Percentiles rank a stretch among this genome's conserved stretches.
These are phyloP conservation scores for Rynchops niger DNA, from an alignment of 2,113 vertebrate genomes.

Conservation along the genomic window DNA sequence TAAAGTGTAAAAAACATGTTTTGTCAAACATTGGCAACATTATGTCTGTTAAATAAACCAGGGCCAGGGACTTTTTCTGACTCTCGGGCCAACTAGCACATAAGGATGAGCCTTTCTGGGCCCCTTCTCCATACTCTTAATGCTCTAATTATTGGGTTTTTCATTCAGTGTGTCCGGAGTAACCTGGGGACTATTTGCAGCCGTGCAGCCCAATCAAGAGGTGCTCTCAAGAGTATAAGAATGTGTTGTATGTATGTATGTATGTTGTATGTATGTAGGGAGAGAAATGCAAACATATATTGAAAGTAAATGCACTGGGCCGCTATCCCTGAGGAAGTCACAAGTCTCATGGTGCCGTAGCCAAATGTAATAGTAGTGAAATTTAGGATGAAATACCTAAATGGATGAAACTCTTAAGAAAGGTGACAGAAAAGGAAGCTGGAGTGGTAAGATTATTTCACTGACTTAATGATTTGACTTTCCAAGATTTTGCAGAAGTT, in stretches of 20 bases:
- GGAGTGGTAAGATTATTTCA: neutral
- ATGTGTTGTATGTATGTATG: neutral
- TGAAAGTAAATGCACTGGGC: neutral
- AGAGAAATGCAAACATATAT: neutral
- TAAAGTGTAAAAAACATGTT: neutral
- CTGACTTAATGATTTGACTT: neutral
- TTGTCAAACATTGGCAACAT: neutral
- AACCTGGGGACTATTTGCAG: neutral
- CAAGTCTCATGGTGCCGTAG: neutral
- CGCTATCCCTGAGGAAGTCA: neutral
- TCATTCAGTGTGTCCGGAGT: neutral
- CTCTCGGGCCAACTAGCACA: neutral
- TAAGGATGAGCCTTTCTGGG: neutral
- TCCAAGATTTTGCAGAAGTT: neutral
- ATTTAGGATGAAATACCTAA: neutral
- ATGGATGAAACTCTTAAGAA: neutral
- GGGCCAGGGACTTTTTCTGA: neutral
- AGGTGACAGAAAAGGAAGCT: neutral
- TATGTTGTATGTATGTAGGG: neutral
- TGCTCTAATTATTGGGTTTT: neutral
- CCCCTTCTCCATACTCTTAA: neutral
- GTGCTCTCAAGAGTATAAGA: neutral
- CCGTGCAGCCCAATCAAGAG: neutral
- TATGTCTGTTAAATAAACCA: neutral
- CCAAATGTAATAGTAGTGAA: neutral